phyloP scores from a whole-genome alignment of 2,113 vertebrate genomes.

The Brachyistius frenatus region DNA sequence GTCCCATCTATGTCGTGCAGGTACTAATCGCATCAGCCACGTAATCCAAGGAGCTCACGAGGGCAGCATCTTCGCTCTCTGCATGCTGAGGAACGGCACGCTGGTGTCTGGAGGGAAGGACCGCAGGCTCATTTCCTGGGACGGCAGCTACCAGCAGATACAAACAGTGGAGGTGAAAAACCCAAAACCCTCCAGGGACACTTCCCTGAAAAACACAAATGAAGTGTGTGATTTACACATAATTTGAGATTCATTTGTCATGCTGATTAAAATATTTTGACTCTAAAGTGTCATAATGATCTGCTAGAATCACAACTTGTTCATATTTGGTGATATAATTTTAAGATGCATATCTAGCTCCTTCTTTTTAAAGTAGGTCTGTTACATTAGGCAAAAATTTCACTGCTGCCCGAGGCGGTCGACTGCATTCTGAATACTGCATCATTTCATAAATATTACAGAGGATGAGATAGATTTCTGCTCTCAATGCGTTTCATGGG shows the following conservation, averaged over 20 bases:
- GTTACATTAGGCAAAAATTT: slow-evolving; percentile 35
- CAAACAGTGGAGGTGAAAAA: slow-evolving; percentile 91
- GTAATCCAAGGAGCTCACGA: slow-evolving; percentile 95
- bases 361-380: slow-evolving; percentile 33
- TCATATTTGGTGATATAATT: slow-evolving; percentile 30
- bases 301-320: neutral
- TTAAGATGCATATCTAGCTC: slow-evolving; percentile 19
- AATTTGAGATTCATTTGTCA: neutral
- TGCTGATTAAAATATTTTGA: slow-evolving; percentile 1
- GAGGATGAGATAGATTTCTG: slow-evolving; percentile 13
- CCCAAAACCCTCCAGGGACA: neutral
- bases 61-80: slow-evolving; percentile 96
- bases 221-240: neutral
- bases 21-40: slow-evolving; percentile 95
- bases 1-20: slow-evolving; percentile 80
- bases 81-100: slow-evolving; percentile 94
- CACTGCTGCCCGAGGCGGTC: slow-evolving; percentile 17
- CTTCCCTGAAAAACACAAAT: neutral
- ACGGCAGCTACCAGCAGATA: slow-evolving; percentile 92
- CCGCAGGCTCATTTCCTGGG: slow-evolving; percentile 94
- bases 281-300: slow-evolving; percentile 15
- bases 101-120: slow-evolving; percentile 97
- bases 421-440: slow-evolving; percentile 33
- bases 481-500: slow-evolving; percentile 37
- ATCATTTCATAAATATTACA: slow-evolving; percentile 62